Evolutionary conservation across 2,113 vertebrate genomes (phyloP).

Genomic region (Hiodon alosoides): DNA sequence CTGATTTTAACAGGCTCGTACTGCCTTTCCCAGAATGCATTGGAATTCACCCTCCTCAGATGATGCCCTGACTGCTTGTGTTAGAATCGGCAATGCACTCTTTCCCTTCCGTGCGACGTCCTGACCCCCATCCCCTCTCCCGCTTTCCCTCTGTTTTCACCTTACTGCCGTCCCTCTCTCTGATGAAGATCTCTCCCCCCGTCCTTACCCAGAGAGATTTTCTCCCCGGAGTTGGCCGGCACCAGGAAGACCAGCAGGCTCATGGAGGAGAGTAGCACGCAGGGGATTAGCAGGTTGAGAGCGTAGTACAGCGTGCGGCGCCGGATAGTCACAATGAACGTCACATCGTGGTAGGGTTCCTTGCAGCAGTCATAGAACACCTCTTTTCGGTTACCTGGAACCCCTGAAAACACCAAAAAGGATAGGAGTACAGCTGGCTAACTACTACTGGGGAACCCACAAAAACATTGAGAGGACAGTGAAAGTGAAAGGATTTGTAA

Average conservation of each 20-base stretch:
- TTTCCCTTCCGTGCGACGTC: conserved; percentile 9
- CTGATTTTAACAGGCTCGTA: background rate
- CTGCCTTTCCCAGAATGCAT: background rate
- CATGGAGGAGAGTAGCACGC: conserved; percentile 67
- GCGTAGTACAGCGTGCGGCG: conserved; percentile 68
- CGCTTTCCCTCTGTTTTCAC: background rate
- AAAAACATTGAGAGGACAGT: no score
- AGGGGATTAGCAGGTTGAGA: conserved; percentile 69
- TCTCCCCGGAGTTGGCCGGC: conserved; percentile 73
- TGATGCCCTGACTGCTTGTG: background rate
- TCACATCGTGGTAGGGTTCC: conserved; percentile 68
- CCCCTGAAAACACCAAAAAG: conserved; percentile 42
- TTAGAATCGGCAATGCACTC: conserved; percentile 25
- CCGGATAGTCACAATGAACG: conserved; percentile 64
- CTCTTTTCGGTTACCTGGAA: conserved; percentile 58
- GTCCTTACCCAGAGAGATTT: conserved; percentile 69
- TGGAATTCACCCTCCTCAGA: background rate
- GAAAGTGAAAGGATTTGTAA: no score
- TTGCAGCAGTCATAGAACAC: conserved; percentile 66
- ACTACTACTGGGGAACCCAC: background rate
- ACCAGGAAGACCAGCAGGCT: conserved; percentile 69
- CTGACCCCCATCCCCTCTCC: background rate
- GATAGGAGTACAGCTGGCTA: background rate
- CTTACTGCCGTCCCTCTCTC: conserved; percentile 18
- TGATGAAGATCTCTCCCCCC: conserved; percentile 14